Percentiles rank a stretch among this genome's conserved stretches.
Conservation (phyloP, 2,888 invertebrate species). For the Catocala fraxini region DNA sequence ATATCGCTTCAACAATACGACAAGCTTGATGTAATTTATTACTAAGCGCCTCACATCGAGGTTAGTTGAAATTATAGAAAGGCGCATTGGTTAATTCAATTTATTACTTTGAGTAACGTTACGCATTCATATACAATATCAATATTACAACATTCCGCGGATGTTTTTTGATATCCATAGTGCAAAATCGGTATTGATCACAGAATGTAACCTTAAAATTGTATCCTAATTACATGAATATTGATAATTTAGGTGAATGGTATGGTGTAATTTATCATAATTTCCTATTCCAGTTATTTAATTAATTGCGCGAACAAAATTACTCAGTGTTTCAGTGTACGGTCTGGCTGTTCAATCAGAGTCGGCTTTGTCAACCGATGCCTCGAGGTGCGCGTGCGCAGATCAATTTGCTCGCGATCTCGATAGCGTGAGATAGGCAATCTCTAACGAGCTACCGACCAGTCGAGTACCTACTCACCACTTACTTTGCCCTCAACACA, state of each 20-base stretch:
- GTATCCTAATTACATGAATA: neutral
- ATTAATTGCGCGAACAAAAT: conserved; percentile 43
- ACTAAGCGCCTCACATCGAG: conserved; percentile 24
- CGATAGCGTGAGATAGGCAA: conserved; percentile 72
- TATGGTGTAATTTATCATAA: conserved; percentile 45
- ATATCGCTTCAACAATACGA: conserved; percentile 49
- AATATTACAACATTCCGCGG: no score
- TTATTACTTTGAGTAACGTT: conserved; percentile 24
- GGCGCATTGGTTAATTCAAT: conserved; percentile 22
- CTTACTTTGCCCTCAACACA: conserved; percentile 38
- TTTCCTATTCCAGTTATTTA: conserved; percentile 43
- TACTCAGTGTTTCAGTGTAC: conserved; percentile 48
- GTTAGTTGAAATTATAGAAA: conserved; percentile 17
- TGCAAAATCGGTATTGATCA: conserved; percentile 12
- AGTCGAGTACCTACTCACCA: conserved; percentile 48
- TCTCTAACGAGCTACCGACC: conserved; percentile 69
- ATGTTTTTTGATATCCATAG: neutral
- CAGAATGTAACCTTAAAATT: neutral
- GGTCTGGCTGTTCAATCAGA: conserved; percentile 62
- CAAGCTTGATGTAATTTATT: conserved; percentile 47
- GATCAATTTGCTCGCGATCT: conserved; percentile 77
- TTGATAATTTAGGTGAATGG: conserved; percentile 4
- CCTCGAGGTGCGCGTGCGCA: conserved; percentile 72
- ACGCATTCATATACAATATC: conserved; percentile 7
- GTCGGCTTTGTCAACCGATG: conserved; percentile 70